These are phyloP conservation scores for Scortum barcoo DNA, from an alignment of 2,113 vertebrate genomes.

Conservation along the genomic window DNA sequence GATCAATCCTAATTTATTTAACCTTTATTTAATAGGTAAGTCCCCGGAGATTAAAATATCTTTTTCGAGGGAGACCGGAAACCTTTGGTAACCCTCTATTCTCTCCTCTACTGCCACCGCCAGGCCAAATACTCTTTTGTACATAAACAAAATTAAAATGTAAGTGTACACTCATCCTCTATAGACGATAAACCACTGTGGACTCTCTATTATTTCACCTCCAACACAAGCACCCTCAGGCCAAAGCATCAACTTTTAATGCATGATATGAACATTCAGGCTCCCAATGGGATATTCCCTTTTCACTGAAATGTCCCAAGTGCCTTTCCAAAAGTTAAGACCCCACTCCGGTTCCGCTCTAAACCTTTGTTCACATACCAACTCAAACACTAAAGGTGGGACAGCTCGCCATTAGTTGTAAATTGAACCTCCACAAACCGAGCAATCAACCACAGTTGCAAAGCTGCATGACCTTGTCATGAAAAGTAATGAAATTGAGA, in stretches of 20 bases:
- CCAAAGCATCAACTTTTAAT: neutral
- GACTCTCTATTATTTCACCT: neutral
- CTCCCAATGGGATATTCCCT: neutral
- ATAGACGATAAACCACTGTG: neutral
- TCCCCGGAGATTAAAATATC: no score
- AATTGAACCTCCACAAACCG: neutral
- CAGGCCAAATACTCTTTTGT: neutral
- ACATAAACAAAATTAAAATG: neutral
- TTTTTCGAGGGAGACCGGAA: no score
- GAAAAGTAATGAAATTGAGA: neutral
- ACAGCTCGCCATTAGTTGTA: neutral
- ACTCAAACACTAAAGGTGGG: neutral
- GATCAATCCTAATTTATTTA: neutral
- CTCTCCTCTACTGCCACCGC: neutral
- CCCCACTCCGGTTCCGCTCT: neutral
- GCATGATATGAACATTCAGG: neutral
- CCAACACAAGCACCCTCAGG: neutral
- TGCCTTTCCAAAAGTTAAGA: neutral
- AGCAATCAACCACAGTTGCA: neutral
- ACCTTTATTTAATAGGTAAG: no score
- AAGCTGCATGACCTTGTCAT: neutral
- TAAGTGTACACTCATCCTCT: neutral
- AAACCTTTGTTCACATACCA: neutral
- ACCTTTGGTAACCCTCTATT: neutral
- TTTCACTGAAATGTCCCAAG: neutral